Percentiles rank a stretch among this genome's conserved stretches.
These are phyloP conservation scores for Metacarcinus magister DNA, from an alignment of 2,888 invertebrate genomes.

Conservation along the genomic window DNA sequence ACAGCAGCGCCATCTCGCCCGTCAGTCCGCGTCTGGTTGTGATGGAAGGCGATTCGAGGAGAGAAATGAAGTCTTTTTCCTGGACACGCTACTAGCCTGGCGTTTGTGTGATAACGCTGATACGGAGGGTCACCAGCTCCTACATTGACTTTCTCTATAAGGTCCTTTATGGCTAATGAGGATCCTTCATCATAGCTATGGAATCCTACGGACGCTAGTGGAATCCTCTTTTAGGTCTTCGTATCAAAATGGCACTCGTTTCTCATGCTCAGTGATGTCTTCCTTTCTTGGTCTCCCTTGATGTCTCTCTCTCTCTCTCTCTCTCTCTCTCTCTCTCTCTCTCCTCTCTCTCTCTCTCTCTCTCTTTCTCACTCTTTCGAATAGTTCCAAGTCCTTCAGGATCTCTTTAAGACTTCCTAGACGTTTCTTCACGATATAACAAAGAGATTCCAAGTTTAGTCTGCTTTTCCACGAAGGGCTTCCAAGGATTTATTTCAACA, in stretches of 20 bases:
- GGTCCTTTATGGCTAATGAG: no score
- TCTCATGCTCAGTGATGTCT: neutral
- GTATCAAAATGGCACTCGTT: no score
- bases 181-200: no score
- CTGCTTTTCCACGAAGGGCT: neutral
- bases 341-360: neutral
- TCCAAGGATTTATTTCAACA: neutral
- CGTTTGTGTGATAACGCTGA: neutral
- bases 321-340: slow-evolving; percentile 26
- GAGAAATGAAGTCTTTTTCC: neutral
- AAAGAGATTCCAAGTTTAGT: neutral
- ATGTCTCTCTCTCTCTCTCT: neutral
- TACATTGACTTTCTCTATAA: no score
- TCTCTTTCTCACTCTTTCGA: no score
- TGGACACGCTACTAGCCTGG: neutral
- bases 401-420: slow-evolving; percentile 1
- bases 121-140: neutral
- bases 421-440: neutral
- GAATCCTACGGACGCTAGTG: no score
- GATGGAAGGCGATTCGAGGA: neutral
- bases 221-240: no score
- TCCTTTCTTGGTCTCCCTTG: no score
- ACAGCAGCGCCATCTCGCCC: neutral
- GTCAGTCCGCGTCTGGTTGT: neutral
- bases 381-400: neutral